phyloP scores from a whole-genome alignment of 2,888 invertebrate species.

The Mythimna ferrago region DNA sequence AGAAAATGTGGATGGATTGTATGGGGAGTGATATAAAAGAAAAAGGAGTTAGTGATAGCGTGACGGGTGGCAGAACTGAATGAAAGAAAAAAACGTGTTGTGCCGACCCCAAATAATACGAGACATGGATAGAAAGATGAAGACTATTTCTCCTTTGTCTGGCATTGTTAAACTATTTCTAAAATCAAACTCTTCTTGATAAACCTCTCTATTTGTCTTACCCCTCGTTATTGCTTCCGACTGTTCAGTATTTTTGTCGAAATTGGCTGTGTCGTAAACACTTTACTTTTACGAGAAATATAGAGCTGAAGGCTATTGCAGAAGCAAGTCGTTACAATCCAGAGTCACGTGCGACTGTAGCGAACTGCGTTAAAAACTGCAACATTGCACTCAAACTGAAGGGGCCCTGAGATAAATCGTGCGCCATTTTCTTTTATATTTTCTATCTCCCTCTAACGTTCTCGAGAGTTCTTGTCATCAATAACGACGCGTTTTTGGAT shows the following conservation, averaged over 20 bases:
- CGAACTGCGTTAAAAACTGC: slow-evolving; percentile 60
- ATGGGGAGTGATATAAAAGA: too few species aligned
- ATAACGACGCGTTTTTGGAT: slow-evolving; percentile 24
- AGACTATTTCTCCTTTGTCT: too few species aligned
- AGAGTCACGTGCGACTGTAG: slow-evolving; percentile 56
- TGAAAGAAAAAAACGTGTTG: too few species aligned
- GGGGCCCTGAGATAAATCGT: slow-evolving; percentile 43
- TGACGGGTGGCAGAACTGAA: too few species aligned
- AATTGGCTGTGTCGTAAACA: slow-evolving; percentile 52
- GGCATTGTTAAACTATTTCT: slow-evolving; percentile 4
- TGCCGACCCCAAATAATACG: too few species aligned
- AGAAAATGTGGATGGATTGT: too few species aligned
- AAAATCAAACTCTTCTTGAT: background rate
- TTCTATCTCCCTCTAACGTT: slow-evolving; percentile 7
- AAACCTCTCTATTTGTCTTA: slow-evolving; percentile 7
- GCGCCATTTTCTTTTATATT: slow-evolving; percentile 35
- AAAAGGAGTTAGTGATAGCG: too few species aligned
- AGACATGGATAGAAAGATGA: too few species aligned
- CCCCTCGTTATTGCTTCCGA: slow-evolving; percentile 11
- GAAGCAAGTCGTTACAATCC: slow-evolving; percentile 44
- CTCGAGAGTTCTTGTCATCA: slow-evolving; percentile 33
- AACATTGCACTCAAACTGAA: slow-evolving; percentile 52
- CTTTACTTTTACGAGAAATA: slow-evolving; percentile 55
- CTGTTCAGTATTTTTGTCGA: slow-evolving; percentile 26
- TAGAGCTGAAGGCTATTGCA: slow-evolving; percentile 31